Evolutionary conservation across 1,140 invertebrate species (phyloP).

Genomic region (Drosophila dunni): DNA sequence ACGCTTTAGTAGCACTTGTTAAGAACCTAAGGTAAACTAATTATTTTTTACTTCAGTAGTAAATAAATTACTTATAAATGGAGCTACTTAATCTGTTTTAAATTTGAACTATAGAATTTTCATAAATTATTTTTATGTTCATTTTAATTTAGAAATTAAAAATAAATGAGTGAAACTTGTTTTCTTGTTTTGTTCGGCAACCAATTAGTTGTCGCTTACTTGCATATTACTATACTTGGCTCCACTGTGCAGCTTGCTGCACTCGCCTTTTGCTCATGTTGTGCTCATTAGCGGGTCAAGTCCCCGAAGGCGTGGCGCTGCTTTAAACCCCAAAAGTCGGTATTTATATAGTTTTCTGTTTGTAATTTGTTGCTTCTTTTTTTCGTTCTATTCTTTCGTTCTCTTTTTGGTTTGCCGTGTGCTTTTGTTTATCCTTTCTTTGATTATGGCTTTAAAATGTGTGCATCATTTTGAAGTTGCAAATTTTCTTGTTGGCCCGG

Average conservation of each 20-base stretch:
- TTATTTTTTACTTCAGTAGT: no score
- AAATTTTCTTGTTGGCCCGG: background rate
- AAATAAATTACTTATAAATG: no score
- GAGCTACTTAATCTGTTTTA: no score
- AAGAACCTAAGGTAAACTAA: no score
- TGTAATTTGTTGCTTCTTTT: background rate
- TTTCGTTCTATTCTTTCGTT: background rate
- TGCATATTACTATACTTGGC: background rate
- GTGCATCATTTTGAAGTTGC: slow-evolving; percentile 33
- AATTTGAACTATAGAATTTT: no score
- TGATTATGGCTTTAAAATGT: slow-evolving; percentile 40
- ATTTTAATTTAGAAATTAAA: no score
- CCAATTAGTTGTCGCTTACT: background rate
- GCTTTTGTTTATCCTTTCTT: background rate
- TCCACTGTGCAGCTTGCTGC: slow-evolving; percentile 2
- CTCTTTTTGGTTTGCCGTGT: background rate
- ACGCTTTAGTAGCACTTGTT: no score
- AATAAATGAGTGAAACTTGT: background rate
- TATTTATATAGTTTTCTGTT: background rate
- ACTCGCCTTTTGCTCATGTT: slow-evolving; percentile 9
- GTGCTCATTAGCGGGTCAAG: slow-evolving; percentile 47
- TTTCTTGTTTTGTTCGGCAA: background rate
- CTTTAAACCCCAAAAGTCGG: background rate
- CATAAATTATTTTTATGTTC: no score
- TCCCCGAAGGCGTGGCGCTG: slow-evolving; percentile 11